Base-by-base conservation (phyloP, 2,113 vertebrate genomes). In the Litocranius walleri region DNA sequence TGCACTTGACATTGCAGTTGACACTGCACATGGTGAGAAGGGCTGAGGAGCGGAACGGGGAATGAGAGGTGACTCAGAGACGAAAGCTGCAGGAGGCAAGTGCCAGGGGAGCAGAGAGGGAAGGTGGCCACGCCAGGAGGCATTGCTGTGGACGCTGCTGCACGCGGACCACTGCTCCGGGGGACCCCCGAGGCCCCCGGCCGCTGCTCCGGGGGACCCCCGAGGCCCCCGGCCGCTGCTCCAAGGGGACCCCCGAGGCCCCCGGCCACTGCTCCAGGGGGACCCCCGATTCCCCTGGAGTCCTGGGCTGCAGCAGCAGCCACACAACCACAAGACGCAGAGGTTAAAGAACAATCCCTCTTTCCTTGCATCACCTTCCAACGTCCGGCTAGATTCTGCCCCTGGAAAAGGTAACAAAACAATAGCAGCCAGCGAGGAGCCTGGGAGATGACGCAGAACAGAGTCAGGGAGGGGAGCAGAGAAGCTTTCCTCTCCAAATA, bases 111-210 rank as follows among this genome's bases (percentile, higher is more conserved):
- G 33, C 61, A 52, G 27, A 21, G 62, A 33, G 23, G 36, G 43
- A 62, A 45, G 12, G 57, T 21, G 36, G 48, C 33, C 52, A 30
- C 1, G 1, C 54, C 54, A 77, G 54, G 25, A 62, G 54, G 64
- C 17, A 4, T 1, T 3, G 1, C 27, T 27, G 43, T 2, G 13
- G 9, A 33, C 0, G 3, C 30, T 8, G 30, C 16, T 8, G 6
- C 93, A 59, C 33, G 13, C 14, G 36, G 33, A 4, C 61, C 61
- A 7, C 29, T 3, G 61, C 29, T 62, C 29, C 13, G 61, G 61
- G 29, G 61, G 29, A 30, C 13, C 30, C 17, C 17, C 1, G 45
- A 48, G 45, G 45, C 45, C 45, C 45, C 45, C 11, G 30, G 2
- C 59, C 61, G 3, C 29, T 3, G 61, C 29, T 62, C 29, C 13